These are phyloP conservation scores for Anthopleura sola DNA, from an alignment of 64 coral and sea anemone genomes.

Conservation along the genomic window DNA sequence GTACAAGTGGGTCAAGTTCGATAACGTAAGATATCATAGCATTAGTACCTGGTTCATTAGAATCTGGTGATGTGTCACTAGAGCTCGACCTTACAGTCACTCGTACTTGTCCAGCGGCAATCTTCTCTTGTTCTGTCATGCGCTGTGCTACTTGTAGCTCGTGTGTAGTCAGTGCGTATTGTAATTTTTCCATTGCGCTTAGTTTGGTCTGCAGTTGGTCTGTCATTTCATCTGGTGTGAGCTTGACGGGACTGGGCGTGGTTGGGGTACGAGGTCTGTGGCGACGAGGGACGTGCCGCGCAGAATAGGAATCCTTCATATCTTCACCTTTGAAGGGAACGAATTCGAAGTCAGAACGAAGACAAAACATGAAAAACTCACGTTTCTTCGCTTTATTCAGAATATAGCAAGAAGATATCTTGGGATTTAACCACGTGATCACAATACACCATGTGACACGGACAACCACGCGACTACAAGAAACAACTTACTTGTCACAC, in stretches of 20 bases:
- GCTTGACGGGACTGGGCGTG: background rate
- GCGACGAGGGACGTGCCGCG: background rate
- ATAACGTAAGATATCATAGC: background rate
- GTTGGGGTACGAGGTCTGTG: background rate
- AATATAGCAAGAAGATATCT: no score
- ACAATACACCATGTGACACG: background rate
- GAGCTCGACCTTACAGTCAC: slow-evolving; percentile 64
- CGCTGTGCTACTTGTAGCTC: slow-evolving; percentile 88
- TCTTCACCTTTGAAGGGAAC: background rate
- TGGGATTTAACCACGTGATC: background rate
- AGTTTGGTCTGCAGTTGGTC: slow-evolving; percentile 68
- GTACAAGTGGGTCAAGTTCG: no score
- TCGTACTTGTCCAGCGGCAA: slow-evolving; percentile 66
- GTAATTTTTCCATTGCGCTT: slow-evolving; percentile 77
- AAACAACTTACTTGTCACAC: slow-evolving; percentile 34
- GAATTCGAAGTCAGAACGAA: background rate
- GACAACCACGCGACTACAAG: background rate
- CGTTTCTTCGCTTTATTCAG: no score
- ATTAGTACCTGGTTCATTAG: background rate
- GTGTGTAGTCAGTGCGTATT: slow-evolving; percentile 88
- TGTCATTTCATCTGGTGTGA: slow-evolving; percentile 45
- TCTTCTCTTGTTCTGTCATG: slow-evolving; percentile 47
- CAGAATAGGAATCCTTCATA: background rate
- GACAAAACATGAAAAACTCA: no score
- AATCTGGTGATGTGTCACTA: slow-evolving; percentile 40